Base-by-base conservation (phyloP, 1,140 invertebrate species). In the Planococcus citri region DNA sequence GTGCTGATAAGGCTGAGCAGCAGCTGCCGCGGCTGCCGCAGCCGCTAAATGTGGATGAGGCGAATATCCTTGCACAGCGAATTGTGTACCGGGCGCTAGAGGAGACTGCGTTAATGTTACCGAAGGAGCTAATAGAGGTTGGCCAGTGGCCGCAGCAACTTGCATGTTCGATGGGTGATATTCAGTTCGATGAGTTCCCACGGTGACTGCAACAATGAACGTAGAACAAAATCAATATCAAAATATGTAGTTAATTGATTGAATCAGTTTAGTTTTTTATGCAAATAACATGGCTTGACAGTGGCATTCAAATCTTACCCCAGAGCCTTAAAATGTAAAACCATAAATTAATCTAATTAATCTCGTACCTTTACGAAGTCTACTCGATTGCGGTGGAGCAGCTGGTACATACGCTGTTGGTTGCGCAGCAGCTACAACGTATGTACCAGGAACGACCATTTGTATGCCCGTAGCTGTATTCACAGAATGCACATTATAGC, bases 61-160 rank as follows among this genome's bases (percentile, higher is more conserved):
- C 81, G 77, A 81, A 82, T 82, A 72, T 78, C 81, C 27, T 78
- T 79, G 74, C 80, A 81, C 60, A 77, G 77, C 64, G 79, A 75
- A 21, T 80, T 80, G 75, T 81, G 82, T 72, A 80, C 81, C 73
- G 80, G 82, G 76, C 82, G 75, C 75, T 33, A 75, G 61, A 25
- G 74, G 72, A 69, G 78, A 77, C 70, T 75, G 75, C 24, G 71
- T 38, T 68, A 75, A 76, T 69, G 81, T 76, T 9, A 79, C 88
- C 4, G 85, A 87, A 12, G 89, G 84, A 33, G 90, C 87, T 73
- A 93, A 79, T 68, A 94, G 79, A 4, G 91, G 91, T 76, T 91
- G 90, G 0, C 91, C 91, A 38, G 90, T 92, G 57, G 89, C 90
- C 68, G 79, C 77, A 33, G 86, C 82, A 12, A 88, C 87, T 75